These are phyloP conservation scores for Pteria penguin DNA, from an alignment of 2,888 invertebrate genomes.

Conservation along the genomic window DNA sequence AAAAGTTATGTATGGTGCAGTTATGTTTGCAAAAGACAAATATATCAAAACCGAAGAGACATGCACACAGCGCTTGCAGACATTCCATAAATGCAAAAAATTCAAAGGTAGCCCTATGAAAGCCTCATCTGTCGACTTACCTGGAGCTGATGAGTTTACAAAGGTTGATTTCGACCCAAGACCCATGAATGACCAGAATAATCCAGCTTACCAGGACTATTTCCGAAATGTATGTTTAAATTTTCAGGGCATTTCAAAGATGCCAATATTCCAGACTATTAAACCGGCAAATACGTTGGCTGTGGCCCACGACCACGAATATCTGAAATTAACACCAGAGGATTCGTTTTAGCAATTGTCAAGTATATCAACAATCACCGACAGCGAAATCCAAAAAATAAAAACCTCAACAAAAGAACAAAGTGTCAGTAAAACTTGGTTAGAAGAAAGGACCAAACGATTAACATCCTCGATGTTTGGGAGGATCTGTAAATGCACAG, in stretches of 20 bases:
- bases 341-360: conserved; percentile 40
- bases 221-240: conserved; percentile 44
- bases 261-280: conserved; percentile 48
- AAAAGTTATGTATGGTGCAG: conserved; percentile 1
- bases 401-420: conserved; percentile 42
- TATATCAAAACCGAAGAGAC: conserved; percentile 6
- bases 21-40: not conserved
- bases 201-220: conserved; percentile 19
- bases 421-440: conserved; percentile 36
- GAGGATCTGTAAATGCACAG: conserved; percentile 36
- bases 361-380: conserved; percentile 24
- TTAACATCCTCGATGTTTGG: conserved; percentile 48
- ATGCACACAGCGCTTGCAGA: conserved; percentile 46
- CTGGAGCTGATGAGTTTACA: conserved; percentile 41
- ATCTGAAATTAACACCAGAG: conserved; percentile 34
- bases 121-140: conserved; percentile 31
- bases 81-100: conserved; percentile 41
- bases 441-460: conserved; percentile 37
- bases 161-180: conserved; percentile 49
- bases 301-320: conserved; percentile 47
- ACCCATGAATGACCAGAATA: conserved; percentile 29
- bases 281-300: conserved; percentile 46
- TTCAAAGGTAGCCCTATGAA: conserved; percentile 42
- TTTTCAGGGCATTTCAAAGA: conserved; percentile 37
- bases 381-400: conserved; percentile 22